A percentile compares a stretch with the other conserved stretches of the same genome.
phyloP scores from a whole-genome alignment of 2,888 invertebrate genomes.

The Agrotis ipsilon region DNA sequence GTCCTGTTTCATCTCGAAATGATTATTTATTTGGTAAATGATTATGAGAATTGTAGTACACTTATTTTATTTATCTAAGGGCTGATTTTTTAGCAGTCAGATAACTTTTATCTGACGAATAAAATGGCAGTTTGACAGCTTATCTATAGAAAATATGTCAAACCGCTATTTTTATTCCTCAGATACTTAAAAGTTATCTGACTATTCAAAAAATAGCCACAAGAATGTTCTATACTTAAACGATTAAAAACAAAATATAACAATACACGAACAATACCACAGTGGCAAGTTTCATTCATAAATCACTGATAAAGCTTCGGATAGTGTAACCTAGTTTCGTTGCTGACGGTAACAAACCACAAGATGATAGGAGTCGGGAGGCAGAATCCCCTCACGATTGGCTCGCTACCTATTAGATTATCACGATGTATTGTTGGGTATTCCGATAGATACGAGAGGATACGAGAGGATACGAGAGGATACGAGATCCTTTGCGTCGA shows the following conservation, averaged over 20 bases:
- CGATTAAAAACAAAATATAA: neutral
- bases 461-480: slow-evolving; percentile 2
- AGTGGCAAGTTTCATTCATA: neutral
- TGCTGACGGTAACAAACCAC: slow-evolving; percentile 30
- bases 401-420: slow-evolving; percentile 53
- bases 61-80: no score
- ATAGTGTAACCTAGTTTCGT: slow-evolving; percentile 10
- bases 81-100: no score
- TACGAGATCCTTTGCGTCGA: slow-evolving; percentile 7
- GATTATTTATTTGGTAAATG: neutral
- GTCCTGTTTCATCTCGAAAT: neutral
- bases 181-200: no score
- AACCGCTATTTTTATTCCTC: no score
- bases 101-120: no score
- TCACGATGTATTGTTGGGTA: slow-evolving; percentile 36
- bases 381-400: slow-evolving; percentile 26
- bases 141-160: no score
- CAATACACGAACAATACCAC: neutral
- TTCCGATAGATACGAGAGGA: slow-evolving; percentile 6
- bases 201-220: no score
- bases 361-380: slow-evolving; percentile 50
- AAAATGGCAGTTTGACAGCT: no score
- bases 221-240: neutral
- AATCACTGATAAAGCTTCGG: neutral
- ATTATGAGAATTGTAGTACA: neutral